phyloP scores from a whole-genome alignment of 2,888 invertebrate genomes.

The Stomorhina lunata region DNA sequence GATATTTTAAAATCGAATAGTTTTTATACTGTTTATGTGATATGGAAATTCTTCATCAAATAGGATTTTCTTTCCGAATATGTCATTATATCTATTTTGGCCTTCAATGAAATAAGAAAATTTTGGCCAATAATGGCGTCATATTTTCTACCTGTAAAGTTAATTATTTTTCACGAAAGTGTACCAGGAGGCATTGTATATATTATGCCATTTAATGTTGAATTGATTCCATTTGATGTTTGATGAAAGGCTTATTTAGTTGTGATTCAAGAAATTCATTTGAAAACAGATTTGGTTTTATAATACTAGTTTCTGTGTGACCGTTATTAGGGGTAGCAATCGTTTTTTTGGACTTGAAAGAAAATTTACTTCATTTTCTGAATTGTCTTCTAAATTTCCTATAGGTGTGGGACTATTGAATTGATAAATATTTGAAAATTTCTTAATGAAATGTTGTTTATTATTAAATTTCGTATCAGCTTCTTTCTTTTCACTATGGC shows the following conservation, averaged over 20 bases:
- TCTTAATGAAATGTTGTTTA: constrained; percentile 33
- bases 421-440: constrained; percentile 19
- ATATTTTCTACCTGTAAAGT: constrained; percentile 41
- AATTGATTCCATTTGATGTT: constrained; percentile 49
- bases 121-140: constrained; percentile 56
- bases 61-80: constrained; percentile 24
- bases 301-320: constrained; percentile 44
- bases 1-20: constrained; percentile 13
- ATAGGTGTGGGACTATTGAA: constrained; percentile 5
- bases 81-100: constrained; percentile 42
- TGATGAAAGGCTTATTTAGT: constrained; percentile 27
- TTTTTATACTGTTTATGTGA: constrained; percentile 32
- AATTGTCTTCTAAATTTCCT: constrained; percentile 28
- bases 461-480: constrained; percentile 27
- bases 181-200: constrained; percentile 39
- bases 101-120: constrained; percentile 35
- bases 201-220: constrained; percentile 25
- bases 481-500: constrained; percentile 15
- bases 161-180: constrained; percentile 55
- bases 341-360: constrained; percentile 5
- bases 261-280: constrained; percentile 3
- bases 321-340: constrained; percentile 33
- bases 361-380: constrained; percentile 31
- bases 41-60: constrained; percentile 28
- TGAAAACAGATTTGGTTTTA: constrained; percentile 20